Evolutionary conservation across 2,797 vertebrate genomes (phyloP), one percentile per base, ranked within the genome.

Genomic region (Pangasius sanitwongsei): DNA sequence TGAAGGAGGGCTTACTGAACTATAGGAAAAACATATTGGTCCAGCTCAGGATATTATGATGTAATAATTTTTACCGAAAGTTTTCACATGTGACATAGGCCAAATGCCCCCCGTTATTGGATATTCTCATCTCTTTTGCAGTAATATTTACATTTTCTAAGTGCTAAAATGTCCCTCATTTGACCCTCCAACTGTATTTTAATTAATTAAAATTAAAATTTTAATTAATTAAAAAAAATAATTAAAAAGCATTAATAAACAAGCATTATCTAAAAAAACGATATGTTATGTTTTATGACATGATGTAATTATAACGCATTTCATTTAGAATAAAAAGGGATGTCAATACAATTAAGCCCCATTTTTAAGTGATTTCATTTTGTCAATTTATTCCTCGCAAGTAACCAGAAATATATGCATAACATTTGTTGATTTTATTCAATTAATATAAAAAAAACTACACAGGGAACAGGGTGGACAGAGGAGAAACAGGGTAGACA

Each of bases 251-350:
- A 34, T 53, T 67, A 23, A 34, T 28, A 84, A 65, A 48, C 28
- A 67, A 84, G 37, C 37, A 84, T 84, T 84, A 67, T 84, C 34
- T 65, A 67, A 9, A 67, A 55, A 55, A 34, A 85, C 37, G 5
- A 20, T 8, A 31, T 48, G 25, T 53, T 69, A 3, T 28, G 9
- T 85, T 69, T 85, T 85, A 85, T 53, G 63, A 63, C 83, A 85
- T 18, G 53, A 25, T 3, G 37, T 37, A 37, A 41, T 50, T 85
- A 69, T 4, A 85, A 41, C 4, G 4, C 41, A 41, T 41, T 85
- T 85, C 57, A 63, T 83, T 83, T 83, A 13, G 2, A 63, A 83
- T 23, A 25, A 83, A 44, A 61, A 63, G 31, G 6, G 1, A 83
- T 13, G 25, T 57, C 12, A 61, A 31, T 83, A 13, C 37, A 44